A percentile compares a stretch with the other conserved stretches of the same genome.
Evolutionary conservation across 1,140 invertebrate genomes (phyloP).

Genomic region (Drosophila lacertosa): DNA sequence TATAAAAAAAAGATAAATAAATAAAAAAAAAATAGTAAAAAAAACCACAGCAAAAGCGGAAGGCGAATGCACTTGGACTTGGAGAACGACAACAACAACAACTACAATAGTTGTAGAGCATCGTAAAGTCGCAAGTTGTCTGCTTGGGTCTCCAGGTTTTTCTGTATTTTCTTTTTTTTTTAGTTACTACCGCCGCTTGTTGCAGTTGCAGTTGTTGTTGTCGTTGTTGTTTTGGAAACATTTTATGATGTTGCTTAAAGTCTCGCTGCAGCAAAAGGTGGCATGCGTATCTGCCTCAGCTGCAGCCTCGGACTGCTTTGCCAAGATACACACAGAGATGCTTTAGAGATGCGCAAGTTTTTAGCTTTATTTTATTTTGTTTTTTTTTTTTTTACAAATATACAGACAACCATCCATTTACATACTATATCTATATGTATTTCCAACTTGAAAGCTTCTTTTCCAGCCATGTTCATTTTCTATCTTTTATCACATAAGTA

Average conservation of each 20-base stretch:
- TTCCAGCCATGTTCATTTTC: no score
- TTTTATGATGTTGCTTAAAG: slow-evolving; percentile 51
- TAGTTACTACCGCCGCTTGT: slow-evolving; percentile 27
- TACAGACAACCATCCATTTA: background rate
- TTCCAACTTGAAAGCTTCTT: no score
- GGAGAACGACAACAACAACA: slow-evolving; percentile 23
- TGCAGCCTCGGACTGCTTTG: slow-evolving; percentile 13
- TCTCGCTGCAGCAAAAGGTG: slow-evolving; percentile 32
- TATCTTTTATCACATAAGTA: no score
- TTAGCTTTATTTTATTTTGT: background rate
- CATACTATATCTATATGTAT: no score
- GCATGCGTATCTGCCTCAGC: slow-evolving; percentile 32
- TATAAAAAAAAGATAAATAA: slow-evolving; percentile 32
- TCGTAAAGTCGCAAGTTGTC: slow-evolving; percentile 64
- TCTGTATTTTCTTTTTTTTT: slow-evolving; percentile 22
- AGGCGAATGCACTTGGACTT: slow-evolving; percentile 68
- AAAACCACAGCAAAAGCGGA: slow-evolving; percentile 51
- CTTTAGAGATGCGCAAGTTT: slow-evolving; percentile 24
- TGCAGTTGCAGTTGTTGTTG: slow-evolving; percentile 30
- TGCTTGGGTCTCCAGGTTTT: slow-evolving; percentile 31
- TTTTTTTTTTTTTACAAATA: no score
- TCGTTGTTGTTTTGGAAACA: slow-evolving; percentile 43
- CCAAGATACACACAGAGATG: slow-evolving; percentile 16
- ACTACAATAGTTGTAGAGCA: slow-evolving; percentile 60
- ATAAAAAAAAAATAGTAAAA: slow-evolving; percentile 26